Percentiles rank a stretch among this genome's conserved stretches.
phyloP scores from a whole-genome alignment of 2,888 invertebrate species.

The Megaustenia siamemsis region DNA sequence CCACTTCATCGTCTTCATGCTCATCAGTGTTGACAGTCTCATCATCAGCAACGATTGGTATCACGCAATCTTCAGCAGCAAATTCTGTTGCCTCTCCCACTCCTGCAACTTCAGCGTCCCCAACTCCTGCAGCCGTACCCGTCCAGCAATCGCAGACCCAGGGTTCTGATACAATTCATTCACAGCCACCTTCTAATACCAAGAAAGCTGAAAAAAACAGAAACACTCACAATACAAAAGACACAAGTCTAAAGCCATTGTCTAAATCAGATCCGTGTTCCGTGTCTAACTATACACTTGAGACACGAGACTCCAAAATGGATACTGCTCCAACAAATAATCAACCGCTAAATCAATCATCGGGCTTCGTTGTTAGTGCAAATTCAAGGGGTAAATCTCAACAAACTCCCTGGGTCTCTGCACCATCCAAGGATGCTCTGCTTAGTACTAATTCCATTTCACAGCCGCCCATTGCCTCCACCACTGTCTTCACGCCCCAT shows the following conservation, averaged over 20 bases:
- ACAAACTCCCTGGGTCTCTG: background rate
- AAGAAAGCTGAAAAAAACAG: background rate
- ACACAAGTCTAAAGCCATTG: background rate
- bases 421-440: background rate
- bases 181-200: background rate
- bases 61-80: background rate
- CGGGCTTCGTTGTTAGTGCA: background rate
- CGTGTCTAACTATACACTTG: background rate
- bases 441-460: background rate
- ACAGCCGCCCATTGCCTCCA: background rate
- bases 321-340: background rate
- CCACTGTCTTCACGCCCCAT: background rate
- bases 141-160: conserved; percentile 53
- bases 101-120: conserved; percentile 53
- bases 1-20: background rate
- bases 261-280: background rate
- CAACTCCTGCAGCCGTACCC: conserved; percentile 54
- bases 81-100: conserved; percentile 49
- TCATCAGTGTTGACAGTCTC: background rate
- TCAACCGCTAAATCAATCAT: background rate
- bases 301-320: background rate
- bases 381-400: background rate
- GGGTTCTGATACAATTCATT: conserved; percentile 26
- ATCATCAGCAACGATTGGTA: background rate
- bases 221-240: background rate